Evolutionary conservation across 2,888 invertebrate species (phyloP).

Genomic region (Brenthis ino): DNA sequence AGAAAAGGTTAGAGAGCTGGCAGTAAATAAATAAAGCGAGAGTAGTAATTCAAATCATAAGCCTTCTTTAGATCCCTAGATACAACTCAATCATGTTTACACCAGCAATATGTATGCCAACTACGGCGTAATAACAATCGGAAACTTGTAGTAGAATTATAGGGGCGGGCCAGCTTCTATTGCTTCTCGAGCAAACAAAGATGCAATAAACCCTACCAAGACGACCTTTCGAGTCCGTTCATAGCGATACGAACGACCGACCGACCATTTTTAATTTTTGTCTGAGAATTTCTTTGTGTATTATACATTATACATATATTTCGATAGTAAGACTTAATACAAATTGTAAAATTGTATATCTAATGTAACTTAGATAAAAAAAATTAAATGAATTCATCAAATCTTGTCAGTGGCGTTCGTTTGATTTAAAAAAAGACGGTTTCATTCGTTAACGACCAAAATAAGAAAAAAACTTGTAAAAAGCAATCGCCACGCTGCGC

Average conservation of each 20-base stretch:
- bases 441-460: no score
- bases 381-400: no score
- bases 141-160: constrained; percentile 63
- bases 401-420: no score
- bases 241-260: constrained; percentile 16
- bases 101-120: constrained; percentile 29
- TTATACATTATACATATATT: not conserved
- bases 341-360: not conserved
- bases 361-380: not conserved
- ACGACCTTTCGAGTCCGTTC: constrained; percentile 44
- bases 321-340: not conserved
- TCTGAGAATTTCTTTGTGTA: not conserved
- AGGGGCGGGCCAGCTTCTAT: constrained; percentile 60
- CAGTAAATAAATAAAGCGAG: not conserved
- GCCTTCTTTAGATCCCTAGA: constrained; percentile 6
- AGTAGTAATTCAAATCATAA: not conserved
- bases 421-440: no score
- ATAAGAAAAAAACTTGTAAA: no score
- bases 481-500: no score
- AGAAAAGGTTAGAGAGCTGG: not conserved
- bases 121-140: constrained; percentile 70
- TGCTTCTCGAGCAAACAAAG: constrained; percentile 71
- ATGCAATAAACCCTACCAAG: constrained; percentile 74
- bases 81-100: constrained; percentile 19
- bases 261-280: constrained; percentile 6